A percentile compares a stretch with the other conserved stretches of the same genome.
These are phyloP conservation scores for Sebastes kiyomatsui DNA, from an alignment of 2,797 vertebrate genomes.

Conservation along the genomic window DNA sequence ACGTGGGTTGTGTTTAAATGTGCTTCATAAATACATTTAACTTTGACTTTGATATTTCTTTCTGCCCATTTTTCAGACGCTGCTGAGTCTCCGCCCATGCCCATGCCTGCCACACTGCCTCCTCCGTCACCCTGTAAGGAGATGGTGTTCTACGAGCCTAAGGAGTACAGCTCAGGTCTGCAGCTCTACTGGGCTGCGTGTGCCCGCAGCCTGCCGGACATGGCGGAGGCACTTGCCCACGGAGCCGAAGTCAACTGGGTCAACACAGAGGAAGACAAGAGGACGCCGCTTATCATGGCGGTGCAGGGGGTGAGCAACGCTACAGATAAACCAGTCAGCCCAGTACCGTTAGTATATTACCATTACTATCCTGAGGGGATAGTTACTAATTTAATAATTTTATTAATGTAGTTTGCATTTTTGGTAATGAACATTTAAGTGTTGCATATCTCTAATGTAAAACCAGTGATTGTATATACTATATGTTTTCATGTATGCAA, in stretches of 20 bases:
- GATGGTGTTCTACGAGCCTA: conserved; percentile 84
- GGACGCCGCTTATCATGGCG: conserved; percentile 95
- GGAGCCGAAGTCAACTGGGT: conserved; percentile 97
- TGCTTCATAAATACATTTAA: too few species aligned
- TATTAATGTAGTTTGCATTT: background rate
- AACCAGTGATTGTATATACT: background rate
- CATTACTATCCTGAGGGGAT: background rate
- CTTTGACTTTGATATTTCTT: background rate
- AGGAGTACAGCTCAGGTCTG: conserved; percentile 86
- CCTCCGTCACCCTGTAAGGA: conserved; percentile 78
- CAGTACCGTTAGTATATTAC: background rate
- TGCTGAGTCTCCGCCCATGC: conserved; percentile 66
- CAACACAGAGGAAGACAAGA: conserved; percentile 89
- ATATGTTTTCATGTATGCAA: background rate
- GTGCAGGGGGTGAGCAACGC: conserved; percentile 89
- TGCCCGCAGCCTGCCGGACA: conserved; percentile 92
- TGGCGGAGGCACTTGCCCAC: conserved; percentile 95
- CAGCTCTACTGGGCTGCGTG: conserved; percentile 92
- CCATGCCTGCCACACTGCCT: conserved; percentile 68
- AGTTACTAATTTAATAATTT: background rate
- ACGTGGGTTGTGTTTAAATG: background rate
- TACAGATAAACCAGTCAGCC: background rate
- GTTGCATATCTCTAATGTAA: background rate
- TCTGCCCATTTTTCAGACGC: conserved; percentile 40
- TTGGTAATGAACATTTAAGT: background rate